Base-by-base conservation (phyloP, 2,888 invertebrate species). In the Hedychridium roseum region DNA sequence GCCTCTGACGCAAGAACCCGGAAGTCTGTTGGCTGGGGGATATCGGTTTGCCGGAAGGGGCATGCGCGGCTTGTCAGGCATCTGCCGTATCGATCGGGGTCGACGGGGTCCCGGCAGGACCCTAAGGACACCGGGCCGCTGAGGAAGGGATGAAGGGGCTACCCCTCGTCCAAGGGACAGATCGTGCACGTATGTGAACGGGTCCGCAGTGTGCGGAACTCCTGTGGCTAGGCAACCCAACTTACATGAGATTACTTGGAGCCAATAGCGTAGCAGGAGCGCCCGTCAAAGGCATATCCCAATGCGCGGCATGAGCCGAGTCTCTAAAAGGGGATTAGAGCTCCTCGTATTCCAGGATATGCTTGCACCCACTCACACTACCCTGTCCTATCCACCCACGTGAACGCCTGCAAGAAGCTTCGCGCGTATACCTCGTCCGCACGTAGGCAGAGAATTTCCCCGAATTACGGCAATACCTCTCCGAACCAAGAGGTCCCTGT, bases 321-420 rank as follows among this genome's bases (percentile, higher is more conserved):
- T 68, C 66, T 74, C 74, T 73, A 73, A 75, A 76, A 76, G 75
- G 71, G 74, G 75, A 76, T 76, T 74, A 76, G 69, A 73, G 61
- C 66, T 70, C 67, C 66, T 70, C 69, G 71, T 70, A 68, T 68
- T 71, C 67, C 60, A 39, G 62, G 63, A 70, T 72, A 66, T 60
- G 53, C 58, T 56, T 54, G 32, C 39, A 26, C 44, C 41, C 45
- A 50, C 40, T 21, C 23, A 21, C 38, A 43, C 30, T 3, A 15
- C 31, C 9, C 9, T 5, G 7, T 27, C 16, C 20, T 32, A 17
- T 20, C 23, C 5, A 12, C 16, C 21, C 43, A 37, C 44, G 50
- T 50, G n/a, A n/a, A n/a, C n/a, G n/a, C n/a, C n/a, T n/a, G n/a
- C n/a, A n/a, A n/a, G n/a, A n/a, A n/a, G n/a, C n/a, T n/a, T n/a